phyloP scores from a whole-genome alignment of 1,140 invertebrate genomes.

The Anagrus nilaparvatae region DNA sequence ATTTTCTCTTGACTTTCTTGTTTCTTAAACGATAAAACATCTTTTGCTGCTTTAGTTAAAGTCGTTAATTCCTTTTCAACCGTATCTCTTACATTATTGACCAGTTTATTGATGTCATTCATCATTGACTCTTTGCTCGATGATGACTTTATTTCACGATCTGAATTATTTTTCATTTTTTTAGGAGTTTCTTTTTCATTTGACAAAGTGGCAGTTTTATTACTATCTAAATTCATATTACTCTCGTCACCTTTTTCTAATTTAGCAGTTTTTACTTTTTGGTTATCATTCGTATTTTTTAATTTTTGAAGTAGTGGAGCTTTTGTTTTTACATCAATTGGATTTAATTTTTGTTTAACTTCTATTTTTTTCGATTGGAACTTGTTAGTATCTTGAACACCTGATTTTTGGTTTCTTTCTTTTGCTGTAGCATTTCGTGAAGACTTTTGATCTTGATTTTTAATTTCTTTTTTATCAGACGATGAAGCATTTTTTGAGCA shows the following conservation, averaged over 20 bases:
- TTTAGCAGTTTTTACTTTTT: not conserved
- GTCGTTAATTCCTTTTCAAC: constrained; percentile 8
- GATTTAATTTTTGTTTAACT: not conserved
- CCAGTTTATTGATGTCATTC: constrained; percentile 1
- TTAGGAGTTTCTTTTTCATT: no score
- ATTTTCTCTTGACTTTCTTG: not conserved
- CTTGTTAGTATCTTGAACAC: not conserved
- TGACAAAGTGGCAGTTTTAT: no score
- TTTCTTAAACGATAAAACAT: not conserved
- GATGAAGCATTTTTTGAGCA: constrained; percentile 6
- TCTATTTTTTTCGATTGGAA: constrained; percentile 4
- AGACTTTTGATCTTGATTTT: no score
- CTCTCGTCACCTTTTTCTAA: no score
- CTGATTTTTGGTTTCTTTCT: not conserved
- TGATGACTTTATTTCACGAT: not conserved
- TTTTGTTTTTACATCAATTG: not conserved
- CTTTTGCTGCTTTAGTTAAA: constrained; percentile 6
- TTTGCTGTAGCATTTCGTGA: not conserved
- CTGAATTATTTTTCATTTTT: no score
- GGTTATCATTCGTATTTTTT: not conserved
- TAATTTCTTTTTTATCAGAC: not conserved
- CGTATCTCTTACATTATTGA: constrained; percentile 4
- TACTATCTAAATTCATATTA: no score
- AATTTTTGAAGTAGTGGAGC: not conserved
- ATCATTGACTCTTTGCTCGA: not conserved